Evolutionary conservation across 35 echinoderm and acorn worm species (phyloP).

Genomic region (Strongylocentrotus purpuratus): DNA sequence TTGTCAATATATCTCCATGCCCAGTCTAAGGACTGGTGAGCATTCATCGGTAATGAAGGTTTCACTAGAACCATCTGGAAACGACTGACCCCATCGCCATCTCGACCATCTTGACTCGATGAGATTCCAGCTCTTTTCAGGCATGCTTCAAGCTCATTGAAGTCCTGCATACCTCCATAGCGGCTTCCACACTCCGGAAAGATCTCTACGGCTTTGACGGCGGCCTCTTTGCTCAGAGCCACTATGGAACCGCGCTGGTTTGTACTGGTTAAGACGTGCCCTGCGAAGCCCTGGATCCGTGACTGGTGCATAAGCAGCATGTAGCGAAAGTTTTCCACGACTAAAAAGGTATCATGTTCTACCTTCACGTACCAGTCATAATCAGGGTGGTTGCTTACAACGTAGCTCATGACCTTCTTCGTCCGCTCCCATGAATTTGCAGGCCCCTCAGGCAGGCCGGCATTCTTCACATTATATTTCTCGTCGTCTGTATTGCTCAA

Average conservation of each 20-base stretch:
- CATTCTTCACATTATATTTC: conserved; percentile 45
- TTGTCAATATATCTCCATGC: conserved; percentile 78
- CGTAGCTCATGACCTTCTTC: conserved; percentile 59
- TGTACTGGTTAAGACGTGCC: conserved; percentile 60
- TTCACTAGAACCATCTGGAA: conserved; percentile 85
- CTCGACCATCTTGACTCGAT: conserved; percentile 60
- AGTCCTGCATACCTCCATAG: conserved; percentile 72
- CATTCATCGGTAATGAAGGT: conserved; percentile 77
- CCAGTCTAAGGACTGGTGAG: conserved; percentile 58
- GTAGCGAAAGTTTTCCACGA: conserved; percentile 84
- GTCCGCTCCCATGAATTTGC: conserved; percentile 56
- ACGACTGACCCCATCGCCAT: conserved; percentile 58
- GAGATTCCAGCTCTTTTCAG: conserved; percentile 53
- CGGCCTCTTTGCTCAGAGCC: conserved; percentile 66
- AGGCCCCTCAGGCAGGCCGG: conserved; percentile 45
- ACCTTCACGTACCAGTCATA: conserved; percentile 88
- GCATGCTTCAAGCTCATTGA: conserved; percentile 72
- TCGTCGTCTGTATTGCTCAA: conserved; percentile 53
- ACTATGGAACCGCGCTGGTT: conserved; percentile 58
- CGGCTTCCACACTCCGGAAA: conserved; percentile 52
- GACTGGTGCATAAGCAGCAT: conserved; percentile 77
- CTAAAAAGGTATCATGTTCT: conserved; percentile 65
- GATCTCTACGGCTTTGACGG: conserved; percentile 30
- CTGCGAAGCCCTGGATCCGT: conserved; percentile 64
- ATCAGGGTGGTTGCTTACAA: conserved; percentile 43